Evolutionary conservation across 2,113 vertebrate species (phyloP).

Genomic region (Thalassoma bifasciatum): DNA sequence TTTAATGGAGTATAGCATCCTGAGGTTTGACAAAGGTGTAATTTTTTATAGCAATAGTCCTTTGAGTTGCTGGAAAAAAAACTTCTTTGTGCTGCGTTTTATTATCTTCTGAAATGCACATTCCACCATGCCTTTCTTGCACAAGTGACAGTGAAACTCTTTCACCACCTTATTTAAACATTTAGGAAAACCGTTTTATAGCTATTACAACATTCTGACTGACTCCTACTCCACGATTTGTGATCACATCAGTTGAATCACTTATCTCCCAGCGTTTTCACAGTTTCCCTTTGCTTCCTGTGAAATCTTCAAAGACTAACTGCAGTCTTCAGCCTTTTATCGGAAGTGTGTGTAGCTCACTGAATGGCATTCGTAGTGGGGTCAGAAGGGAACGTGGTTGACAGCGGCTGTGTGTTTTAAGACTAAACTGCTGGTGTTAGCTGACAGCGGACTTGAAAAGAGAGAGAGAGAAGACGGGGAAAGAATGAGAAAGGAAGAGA

Average conservation of each 20-base stretch:
- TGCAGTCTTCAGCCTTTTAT: neutral
- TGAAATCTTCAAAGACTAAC: neutral
- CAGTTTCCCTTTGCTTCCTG: neutral
- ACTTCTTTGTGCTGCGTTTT: neutral
- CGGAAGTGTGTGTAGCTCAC: neutral
- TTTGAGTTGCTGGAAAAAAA: too few relatives aligned
- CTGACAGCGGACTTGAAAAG: constrained; percentile 22
- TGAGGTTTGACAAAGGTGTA: too few relatives aligned
- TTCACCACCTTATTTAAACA: too few relatives aligned
- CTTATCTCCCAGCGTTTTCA: neutral
- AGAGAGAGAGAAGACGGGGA: constrained; percentile 1
- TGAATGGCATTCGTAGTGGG: neutral
- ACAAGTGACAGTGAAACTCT: constrained; percentile 1
- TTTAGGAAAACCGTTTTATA: too few relatives aligned
- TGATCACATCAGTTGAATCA: neutral
- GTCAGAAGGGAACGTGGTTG: neutral
- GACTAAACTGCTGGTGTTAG: neutral
- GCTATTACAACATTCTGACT: neutral
- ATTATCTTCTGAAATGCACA: constrained; percentile 37
- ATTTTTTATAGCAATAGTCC: too few relatives aligned
- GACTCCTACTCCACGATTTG: neutral
- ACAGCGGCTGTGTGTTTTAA: constrained; percentile 6
- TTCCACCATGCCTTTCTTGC: constrained; percentile 16
- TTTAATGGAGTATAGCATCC: too few relatives aligned
- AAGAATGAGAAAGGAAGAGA: constrained; percentile 17